phyloP scores from a whole-genome alignment of 2,113 vertebrate genomes.

The Mesembrinibis cayennensis region DNA sequence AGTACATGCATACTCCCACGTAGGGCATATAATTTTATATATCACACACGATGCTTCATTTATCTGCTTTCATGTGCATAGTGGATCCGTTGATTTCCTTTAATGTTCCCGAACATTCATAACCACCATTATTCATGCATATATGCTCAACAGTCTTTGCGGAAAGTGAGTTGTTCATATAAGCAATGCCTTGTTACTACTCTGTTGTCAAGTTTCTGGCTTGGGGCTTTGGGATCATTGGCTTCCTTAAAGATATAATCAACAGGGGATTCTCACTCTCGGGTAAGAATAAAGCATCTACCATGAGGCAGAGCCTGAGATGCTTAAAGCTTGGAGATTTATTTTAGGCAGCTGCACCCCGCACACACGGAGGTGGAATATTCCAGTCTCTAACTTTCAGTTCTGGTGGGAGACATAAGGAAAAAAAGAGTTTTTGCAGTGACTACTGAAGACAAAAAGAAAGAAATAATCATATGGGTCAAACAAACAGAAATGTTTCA shows the following conservation, averaged over 20 bases:
- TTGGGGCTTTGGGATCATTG: background rate
- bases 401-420: background rate
- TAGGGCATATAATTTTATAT: background rate
- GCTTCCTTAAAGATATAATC: conserved; percentile 16
- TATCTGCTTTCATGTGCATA: background rate
- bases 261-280: background rate
- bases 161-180: background rate
- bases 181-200: background rate
- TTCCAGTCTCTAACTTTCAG: background rate
- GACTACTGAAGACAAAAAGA: background rate
- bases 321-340: background rate
- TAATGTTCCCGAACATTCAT: background rate
- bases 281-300: conserved; percentile 9
- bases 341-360: conserved; percentile 9
- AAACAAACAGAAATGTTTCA: background rate
- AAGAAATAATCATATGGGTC: background rate
- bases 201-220: background rate
- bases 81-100: background rate
- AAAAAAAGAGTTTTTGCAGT: background rate
- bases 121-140: background rate
- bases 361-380: background rate
- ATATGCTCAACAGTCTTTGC: background rate
- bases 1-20: background rate
- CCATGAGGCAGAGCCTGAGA: background rate
- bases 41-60: background rate